Conservation (phyloP, 2,888 invertebrate genomes). For the Metopia argyrocephala region DNA sequence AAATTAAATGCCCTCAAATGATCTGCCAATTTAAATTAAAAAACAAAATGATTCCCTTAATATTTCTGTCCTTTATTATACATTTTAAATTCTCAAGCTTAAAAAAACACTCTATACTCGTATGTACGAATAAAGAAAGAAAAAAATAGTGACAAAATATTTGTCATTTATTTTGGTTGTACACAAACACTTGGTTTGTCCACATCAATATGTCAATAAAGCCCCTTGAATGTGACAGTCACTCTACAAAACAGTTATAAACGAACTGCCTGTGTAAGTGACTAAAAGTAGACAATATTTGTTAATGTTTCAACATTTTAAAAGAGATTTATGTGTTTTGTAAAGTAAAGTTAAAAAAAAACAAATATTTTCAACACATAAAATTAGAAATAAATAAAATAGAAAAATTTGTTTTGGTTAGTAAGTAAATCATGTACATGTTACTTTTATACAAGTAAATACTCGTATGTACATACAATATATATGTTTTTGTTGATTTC, state of each 20-base stretch:
- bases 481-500: too few species aligned
- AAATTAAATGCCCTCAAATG: too few species aligned
- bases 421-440: not conserved
- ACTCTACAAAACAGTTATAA: not conserved
- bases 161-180: conserved; percentile 38
- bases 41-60: too few species aligned
- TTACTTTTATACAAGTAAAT: too few species aligned
- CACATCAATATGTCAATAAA: conserved; percentile 38
- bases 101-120: too few species aligned
- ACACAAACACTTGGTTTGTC: conserved; percentile 30
- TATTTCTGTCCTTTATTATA: too few species aligned
- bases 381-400: not conserved
- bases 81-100: too few species aligned
- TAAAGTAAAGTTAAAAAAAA: not conserved
- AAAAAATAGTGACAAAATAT: not conserved
- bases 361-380: not conserved
- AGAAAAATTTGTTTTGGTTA: not conserved
- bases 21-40: too few species aligned
- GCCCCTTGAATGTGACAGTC: conserved; percentile 6
- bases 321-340: not conserved
- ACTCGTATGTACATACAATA: too few species aligned
- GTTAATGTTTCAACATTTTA: not conserved
- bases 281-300: not conserved
- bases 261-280: not conserved
- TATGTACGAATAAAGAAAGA: too few species aligned